Percentiles rank a stretch among this genome's conserved stretches.
Evolutionary conservation across 2,797 vertebrate genomes (phyloP).

Genomic region (Phyllotis vaccarum): DNA sequence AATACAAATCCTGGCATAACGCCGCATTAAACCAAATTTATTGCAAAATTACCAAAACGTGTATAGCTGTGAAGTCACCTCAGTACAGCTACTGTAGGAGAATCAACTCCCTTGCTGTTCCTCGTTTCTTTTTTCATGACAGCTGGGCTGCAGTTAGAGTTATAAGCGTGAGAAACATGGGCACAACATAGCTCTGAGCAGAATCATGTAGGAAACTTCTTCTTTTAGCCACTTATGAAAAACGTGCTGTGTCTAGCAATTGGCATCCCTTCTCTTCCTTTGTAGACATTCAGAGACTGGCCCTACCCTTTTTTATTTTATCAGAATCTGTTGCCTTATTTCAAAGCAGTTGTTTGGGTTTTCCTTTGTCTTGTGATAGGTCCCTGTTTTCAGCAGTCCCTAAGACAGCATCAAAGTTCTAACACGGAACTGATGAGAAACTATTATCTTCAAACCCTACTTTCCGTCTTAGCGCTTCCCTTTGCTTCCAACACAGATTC

Average conservation of each 20-base stretch:
- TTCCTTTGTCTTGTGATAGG: background rate
- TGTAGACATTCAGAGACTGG: too few relatives aligned
- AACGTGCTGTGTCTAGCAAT: background rate
- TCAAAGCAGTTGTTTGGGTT: background rate
- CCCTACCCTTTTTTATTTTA: background rate
- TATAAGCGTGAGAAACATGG: background rate
- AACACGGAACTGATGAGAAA: background rate
- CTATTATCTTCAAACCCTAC: background rate
- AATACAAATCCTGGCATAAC: background rate
- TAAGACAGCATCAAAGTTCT: background rate
- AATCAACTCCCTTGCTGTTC: background rate
- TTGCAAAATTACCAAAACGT: slow-evolving; percentile 57
- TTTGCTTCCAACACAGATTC: background rate
- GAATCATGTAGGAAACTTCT: background rate
- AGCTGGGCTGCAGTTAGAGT: background rate
- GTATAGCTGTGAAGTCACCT: background rate
- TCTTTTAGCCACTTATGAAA: background rate
- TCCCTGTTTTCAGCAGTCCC: background rate
- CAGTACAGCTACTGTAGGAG: background rate
- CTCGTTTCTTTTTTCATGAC: background rate
- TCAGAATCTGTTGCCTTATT: background rate
- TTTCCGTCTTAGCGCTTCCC: background rate
- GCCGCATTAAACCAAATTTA: slow-evolving; percentile 64
- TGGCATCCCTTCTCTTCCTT: too few relatives aligned
- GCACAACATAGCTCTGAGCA: background rate